Base-by-base conservation (phyloP, 2,888 invertebrate genomes). In the Drosophila testacea region DNA sequence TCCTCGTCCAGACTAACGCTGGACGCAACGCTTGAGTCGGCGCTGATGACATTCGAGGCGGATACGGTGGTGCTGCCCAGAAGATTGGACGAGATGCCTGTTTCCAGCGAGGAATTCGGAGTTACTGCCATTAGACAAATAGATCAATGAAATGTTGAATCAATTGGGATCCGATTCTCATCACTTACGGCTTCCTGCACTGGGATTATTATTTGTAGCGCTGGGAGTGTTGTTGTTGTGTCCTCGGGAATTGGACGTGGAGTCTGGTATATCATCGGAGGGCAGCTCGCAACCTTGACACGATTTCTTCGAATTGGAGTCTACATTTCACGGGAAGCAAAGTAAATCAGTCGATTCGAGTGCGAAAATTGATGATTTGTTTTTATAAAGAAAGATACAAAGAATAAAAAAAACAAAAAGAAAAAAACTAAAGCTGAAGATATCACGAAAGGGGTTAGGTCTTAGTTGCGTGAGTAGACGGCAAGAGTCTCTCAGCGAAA, bases 201-300 rank as follows among this genome's bases (percentile, higher is more conserved):
- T 95, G 89, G 94, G 94, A 92, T 95, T 96, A 91, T 96, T 96
- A 87, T 95, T 95, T 67, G 96, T 96, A 61, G 95, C 96, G 91
- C 95, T 96, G 27, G 96, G 96, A 46, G 96, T 96, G 92, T 96
- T 96, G 92, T 96, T 96, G 90, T 96, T 96, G 90, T 96, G 94
- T 56, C 95, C 95, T 74, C 95, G 93, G 11, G 94, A 93, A 76
- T 93, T 93, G 38, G 95, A 95, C 34, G 95, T 93, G 41, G 95
- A 94, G 81, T 96, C 96, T 5, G 95, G 95, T 60, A 95, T 93
- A 89, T 96, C 95, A 80, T 96, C 95, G 51, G 95, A 94, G 65
- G 95, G 96, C 92, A 95, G 94, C 91, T 96, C 96, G 91, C 95
- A 97, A 81, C 95, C 97, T 93, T 95, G 97, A 93, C 94, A 95